Base-by-base conservation (phyloP, 2,888 invertebrate species). In the Synergus japonicus region DNA sequence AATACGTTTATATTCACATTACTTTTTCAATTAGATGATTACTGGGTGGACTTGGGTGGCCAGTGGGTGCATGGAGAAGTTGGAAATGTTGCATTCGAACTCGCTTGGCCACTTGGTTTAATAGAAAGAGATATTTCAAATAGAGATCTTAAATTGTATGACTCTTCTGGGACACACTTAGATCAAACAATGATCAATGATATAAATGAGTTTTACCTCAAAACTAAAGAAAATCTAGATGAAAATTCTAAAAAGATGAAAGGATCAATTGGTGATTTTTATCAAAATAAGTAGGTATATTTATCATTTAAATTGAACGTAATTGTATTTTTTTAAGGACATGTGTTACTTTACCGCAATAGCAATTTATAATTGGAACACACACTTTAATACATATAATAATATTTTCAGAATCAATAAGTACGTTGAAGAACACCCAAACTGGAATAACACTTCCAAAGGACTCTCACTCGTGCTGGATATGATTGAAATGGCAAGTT, bases 11-110 rank as follows among this genome's bases (percentile, higher is more conserved):
- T 37, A 54, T 0, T 37, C 0, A 15, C 15, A 29, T 12, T 4
- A 15, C 8, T 58, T 58, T 58, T n/a, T 7, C 29, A 29, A 12
- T 5, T 49, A 73, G 73, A 29, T n/a, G 85, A 86, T 12, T 88
- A 88, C 41, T 43, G 67, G 76, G 46, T 89, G 8, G 91, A 90
- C 44, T 63, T 90, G 58, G 90, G 90, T 1, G 90, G 83, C 18
- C 89, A 90, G 78, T 89, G 88, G 87, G 85, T 90, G 5, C 88
- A 89, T 18, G 90, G 90, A 2, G 85, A 88, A 79, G 49, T 81
- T 54, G 82, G 80, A 13, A 90, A 90, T 76, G 83, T 85, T 9
- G 89, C 44, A 1, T 89, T 83, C 76, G 84, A 90, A 22, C 15
- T 90, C 13, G 90, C 85, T 5, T 83, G 84, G 67, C 87, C 89